Evolutionary conservation across 2,797 vertebrate genomes (phyloP).

Genomic region (Malurus splendens): DNA sequence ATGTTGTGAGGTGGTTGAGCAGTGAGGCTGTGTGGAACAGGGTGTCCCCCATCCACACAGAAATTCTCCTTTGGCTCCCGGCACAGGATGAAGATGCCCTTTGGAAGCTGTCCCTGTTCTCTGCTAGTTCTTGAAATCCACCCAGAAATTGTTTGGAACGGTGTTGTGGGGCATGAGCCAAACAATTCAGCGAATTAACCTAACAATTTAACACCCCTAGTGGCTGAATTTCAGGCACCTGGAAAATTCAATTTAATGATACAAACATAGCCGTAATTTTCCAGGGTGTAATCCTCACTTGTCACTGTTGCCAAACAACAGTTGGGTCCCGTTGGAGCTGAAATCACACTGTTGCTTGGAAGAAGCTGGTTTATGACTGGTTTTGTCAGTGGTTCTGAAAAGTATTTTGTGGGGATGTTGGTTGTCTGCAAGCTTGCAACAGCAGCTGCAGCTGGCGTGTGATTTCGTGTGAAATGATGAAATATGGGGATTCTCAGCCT

Average conservation of each 20-base stretch:
- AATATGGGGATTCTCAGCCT: background rate
- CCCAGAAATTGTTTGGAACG: background rate
- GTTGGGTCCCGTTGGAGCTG: background rate
- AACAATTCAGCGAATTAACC: background rate
- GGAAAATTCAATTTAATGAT: background rate
- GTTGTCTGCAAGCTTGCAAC: background rate
- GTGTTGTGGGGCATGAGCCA: background rate
- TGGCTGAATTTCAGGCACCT: background rate
- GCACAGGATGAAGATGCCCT: background rate
- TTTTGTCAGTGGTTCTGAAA: background rate
- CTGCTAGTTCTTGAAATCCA: background rate
- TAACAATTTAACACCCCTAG: background rate
- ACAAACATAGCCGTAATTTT: background rate
- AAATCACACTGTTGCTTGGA: background rate
- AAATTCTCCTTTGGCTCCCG: background rate
- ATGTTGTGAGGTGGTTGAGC: background rate
- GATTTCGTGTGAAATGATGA: background rate
- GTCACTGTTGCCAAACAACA: background rate
- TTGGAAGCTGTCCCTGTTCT: background rate
- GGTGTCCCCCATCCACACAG: background rate
- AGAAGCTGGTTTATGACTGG: background rate
- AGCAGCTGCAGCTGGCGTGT: background rate
- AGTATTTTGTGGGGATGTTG: background rate
- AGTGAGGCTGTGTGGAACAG: background rate
- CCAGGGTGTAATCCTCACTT: background rate